These are phyloP conservation scores for Carettochelys insculpta DNA, from an alignment of 2,113 vertebrate genomes.

Conservation along the genomic window DNA sequence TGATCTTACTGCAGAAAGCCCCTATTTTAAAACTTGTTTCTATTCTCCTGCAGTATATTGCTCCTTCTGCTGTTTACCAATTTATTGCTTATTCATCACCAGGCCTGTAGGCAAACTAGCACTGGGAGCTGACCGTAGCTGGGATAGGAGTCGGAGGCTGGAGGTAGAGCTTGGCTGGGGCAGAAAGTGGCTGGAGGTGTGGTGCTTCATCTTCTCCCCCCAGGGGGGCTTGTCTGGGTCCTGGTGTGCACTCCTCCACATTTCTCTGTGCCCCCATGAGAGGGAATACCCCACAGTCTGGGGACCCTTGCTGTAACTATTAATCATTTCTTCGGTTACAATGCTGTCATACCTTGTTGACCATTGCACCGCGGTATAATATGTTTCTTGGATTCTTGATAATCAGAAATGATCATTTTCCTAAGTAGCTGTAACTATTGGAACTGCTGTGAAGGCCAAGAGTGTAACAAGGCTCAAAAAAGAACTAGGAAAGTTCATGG, in stretches of 20 bases:
- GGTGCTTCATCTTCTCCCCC: too few relatives aligned
- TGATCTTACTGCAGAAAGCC: neutral
- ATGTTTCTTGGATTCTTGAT: neutral
- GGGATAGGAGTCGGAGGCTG: too few relatives aligned
- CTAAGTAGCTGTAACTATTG: neutral
- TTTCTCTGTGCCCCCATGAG: too few relatives aligned
- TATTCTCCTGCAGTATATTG: neutral
- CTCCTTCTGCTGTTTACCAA: neutral
- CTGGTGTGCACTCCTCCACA: too few relatives aligned
- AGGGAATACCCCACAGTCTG: too few relatives aligned
- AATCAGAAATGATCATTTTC: neutral
- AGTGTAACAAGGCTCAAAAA: too few relatives aligned
- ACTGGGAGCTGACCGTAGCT: too few relatives aligned
- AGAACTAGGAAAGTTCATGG: too few relatives aligned
- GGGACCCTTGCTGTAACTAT: neutral
- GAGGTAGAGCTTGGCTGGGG: too few relatives aligned
- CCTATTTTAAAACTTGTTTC: neutral
- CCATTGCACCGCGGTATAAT: fast-evolving
- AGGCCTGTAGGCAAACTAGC: too few relatives aligned
- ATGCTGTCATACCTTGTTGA: neutral
- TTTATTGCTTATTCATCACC: neutral
- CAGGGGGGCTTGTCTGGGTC: too few relatives aligned
- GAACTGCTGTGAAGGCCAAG: neutral
- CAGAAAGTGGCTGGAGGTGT: too few relatives aligned
- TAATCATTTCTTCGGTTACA: neutral